Conservation (phyloP, 2,888 invertebrate species). For the Chesias legatella region DNA sequence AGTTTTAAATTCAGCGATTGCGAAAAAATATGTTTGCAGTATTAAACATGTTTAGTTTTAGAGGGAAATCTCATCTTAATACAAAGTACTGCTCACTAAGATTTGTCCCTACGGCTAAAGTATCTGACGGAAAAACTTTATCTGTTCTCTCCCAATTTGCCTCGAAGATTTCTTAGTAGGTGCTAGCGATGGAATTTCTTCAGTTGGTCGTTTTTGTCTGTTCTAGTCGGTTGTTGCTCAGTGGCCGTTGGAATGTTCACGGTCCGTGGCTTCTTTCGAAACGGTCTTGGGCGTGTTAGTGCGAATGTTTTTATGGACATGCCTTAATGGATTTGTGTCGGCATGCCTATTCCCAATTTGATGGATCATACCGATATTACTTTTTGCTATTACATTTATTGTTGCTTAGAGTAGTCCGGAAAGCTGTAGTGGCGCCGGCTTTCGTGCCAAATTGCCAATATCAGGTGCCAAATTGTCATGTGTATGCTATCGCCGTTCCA, state of each 20-base stretch:
- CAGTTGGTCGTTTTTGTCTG: constrained; percentile 59
- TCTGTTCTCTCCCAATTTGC: too few species aligned
- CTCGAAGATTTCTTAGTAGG: too few species aligned
- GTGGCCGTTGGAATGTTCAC: constrained; percentile 74
- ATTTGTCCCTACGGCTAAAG: too few species aligned
- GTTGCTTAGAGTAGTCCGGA: constrained; percentile 7
- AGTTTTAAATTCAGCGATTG: too few species aligned
- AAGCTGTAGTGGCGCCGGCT: constrained; percentile 2
- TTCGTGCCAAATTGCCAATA: constrained; percentile 5
- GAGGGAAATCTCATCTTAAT: too few species aligned
- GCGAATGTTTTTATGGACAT: constrained; percentile 72
- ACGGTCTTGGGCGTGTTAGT: constrained; percentile 71
- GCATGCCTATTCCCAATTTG: constrained; percentile 42
- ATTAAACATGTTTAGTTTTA: too few species aligned
- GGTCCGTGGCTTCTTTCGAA: constrained; percentile 74
- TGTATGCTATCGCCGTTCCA: background rate
- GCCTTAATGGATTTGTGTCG: constrained; percentile 59
- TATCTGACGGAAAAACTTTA: too few species aligned
- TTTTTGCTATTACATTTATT: constrained; percentile 26
- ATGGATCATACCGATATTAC: constrained; percentile 34
- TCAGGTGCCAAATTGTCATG: constrained; percentile 7
- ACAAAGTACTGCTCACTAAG: too few species aligned
- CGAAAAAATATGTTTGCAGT: too few species aligned
- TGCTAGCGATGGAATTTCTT: too few species aligned
- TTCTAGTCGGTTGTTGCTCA: constrained; percentile 61